Evolutionary conservation across 2,113 vertebrate species (phyloP).

Genomic region (Dunckerocampus dactyliophorus): DNA sequence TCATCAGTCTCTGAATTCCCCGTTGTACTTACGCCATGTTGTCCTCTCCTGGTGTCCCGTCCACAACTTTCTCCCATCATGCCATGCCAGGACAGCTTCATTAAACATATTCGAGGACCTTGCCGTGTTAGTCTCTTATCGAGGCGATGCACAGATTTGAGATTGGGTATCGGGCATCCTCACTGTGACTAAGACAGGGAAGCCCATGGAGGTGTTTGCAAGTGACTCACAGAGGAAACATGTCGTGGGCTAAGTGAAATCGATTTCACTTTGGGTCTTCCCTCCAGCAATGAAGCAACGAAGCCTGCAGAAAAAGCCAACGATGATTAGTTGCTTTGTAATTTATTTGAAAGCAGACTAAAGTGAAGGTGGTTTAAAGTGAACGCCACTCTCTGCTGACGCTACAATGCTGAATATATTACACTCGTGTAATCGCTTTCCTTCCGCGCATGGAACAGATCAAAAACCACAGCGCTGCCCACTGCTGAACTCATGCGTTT

Average conservation of each 20-base stretch:
- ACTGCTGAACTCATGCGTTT: constrained; percentile 33
- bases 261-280: constrained; percentile 55
- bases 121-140: too few species aligned
- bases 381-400: too few species aligned
- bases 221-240: constrained; percentile 61
- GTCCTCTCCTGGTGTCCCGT: too few species aligned
- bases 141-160: not conserved
- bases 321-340: too few species aligned
- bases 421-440: not conserved
- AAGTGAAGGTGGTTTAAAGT: too few species aligned
- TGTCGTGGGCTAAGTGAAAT: constrained; percentile 49
- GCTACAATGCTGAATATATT: too few species aligned
- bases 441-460: constrained; percentile 51
- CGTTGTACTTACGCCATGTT: constrained; percentile 36
- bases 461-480: constrained; percentile 37
- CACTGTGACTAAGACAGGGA: constrained; percentile 71
- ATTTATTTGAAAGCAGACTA: too few species aligned
- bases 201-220: constrained; percentile 59
- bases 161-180: constrained; percentile 61
- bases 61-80: too few species aligned
- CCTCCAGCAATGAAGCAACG: constrained; percentile 38
- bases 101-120: too few species aligned
- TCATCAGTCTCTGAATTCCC: not conserved
- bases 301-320: constrained; percentile 34
- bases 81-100: too few species aligned